phyloP scores from a whole-genome alignment of 2,797 vertebrate genomes.

The Spea hammondii region DNA sequence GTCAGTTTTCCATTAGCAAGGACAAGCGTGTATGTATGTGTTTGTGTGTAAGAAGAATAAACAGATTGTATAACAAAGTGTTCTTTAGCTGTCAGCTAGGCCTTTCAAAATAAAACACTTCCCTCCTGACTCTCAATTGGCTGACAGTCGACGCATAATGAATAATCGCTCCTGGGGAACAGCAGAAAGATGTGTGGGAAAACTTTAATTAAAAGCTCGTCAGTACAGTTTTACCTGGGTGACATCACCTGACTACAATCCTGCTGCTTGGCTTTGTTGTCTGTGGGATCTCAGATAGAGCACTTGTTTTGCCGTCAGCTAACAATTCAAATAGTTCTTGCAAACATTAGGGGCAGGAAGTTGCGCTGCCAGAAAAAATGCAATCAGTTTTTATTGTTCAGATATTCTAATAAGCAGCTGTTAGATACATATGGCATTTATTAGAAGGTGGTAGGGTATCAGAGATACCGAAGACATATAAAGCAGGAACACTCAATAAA shows the following conservation, averaged over 20 bases:
- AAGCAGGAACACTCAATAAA: slow-evolving; percentile 23
- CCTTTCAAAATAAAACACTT: slow-evolving; percentile 78
- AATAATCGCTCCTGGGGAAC: slow-evolving; percentile 76
- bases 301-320: slow-evolving; percentile 75
- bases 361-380: slow-evolving; percentile 58
- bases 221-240: slow-evolving; percentile 84
- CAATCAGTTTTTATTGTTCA: slow-evolving; percentile 66
- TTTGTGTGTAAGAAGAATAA: slow-evolving; percentile 67
- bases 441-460: slow-evolving; percentile 27
- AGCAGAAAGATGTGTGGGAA: slow-evolving; percentile 80
- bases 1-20: not conserved
- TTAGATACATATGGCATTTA: slow-evolving; percentile 54
- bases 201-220: slow-evolving; percentile 96
- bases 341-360: slow-evolving; percentile 58
- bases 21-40: slow-evolving; percentile 53
- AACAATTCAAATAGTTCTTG: slow-evolving; percentile 73
- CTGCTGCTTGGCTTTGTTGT: slow-evolving; percentile 75
- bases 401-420: slow-evolving; percentile 69
- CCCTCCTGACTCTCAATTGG: slow-evolving; percentile 74
- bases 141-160: slow-evolving; percentile 76
- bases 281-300: slow-evolving; percentile 68
- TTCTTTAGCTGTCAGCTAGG: slow-evolving; percentile 77
- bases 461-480: slow-evolving; percentile 32
- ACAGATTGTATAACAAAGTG: slow-evolving; percentile 80
- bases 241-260: slow-evolving; percentile 80